Evolutionary conservation across 2,888 invertebrate species (phyloP), one percentile per base, ranked within the genome.

Genomic region (Zelleria hepariella): DNA sequence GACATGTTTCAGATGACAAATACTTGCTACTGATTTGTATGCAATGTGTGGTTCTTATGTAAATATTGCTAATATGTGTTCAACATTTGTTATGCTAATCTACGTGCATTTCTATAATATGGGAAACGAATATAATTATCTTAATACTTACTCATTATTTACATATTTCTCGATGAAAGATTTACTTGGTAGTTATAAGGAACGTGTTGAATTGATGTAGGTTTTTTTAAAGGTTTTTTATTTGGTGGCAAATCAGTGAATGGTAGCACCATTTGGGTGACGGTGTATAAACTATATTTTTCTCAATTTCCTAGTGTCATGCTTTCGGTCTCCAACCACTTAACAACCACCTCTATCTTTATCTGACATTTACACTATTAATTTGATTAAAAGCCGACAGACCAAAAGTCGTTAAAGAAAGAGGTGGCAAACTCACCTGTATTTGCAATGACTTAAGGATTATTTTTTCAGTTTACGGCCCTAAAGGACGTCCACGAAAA

Each of bases 401-500:
- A n/a, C n/a, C n/a, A n/a, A n/a, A n/a, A n/a, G n/a, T n/a, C n/a
- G n/a, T n/a, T n/a, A n/a, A n/a, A n/a, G n/a, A n/a, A n/a, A n/a
- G n/a, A n/a, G n/a, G n/a, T n/a, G n/a, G n/a, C n/a, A n/a, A n/a
- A n/a, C n/a, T n/a, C n/a, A n/a, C n/a, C n/a, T n/a, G n/a, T n/a
- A n/a, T n/a, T n/a, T n/a, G n/a, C n/a, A n/a, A n/a, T 42, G 15
- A 15, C 32, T 15, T 42, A 48, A 26, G 10, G 58, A 2, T 0
- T 15, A 15, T 48, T 27, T 66, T 77, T 77, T 32, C 75, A 92
- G 92, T 90, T 91, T 70, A 90, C 92, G 66, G 92, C 92, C 2
- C 76, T 93, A 58, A 89, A 90, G 66, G 91, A 92, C 63, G 90
- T 92, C 0, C 90, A 91, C 59, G 90, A 90, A 42, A 92, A 91